A percentile compares a stretch with the other conserved stretches of the same genome.
These are phyloP conservation scores for Acanthosoma haemorrhoidale DNA, from an alignment of 2,888 invertebrate species.

Conservation along the genomic window DNA sequence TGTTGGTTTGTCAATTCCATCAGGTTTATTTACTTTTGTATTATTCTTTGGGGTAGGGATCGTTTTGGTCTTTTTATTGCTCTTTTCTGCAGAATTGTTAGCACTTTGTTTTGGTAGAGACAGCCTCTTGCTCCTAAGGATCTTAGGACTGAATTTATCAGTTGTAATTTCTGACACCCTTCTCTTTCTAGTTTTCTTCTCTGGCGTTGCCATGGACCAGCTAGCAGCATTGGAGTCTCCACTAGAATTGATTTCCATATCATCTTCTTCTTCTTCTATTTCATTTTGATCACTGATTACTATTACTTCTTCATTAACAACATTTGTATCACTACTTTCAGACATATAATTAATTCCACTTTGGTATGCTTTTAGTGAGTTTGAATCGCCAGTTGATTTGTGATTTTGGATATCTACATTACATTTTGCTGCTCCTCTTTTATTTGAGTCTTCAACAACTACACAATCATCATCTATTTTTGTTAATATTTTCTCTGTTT, in stretches of 20 bases:
- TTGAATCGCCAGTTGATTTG: too few species aligned
- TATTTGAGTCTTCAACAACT: too few species aligned
- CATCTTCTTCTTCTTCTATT: background rate
- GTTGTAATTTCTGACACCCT: background rate
- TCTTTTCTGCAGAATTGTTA: background rate
- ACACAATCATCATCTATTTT: too few species aligned
- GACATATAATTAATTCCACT: too few species aligned
- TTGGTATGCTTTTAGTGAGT: too few species aligned
- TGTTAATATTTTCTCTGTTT: too few species aligned
- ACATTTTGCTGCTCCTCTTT: too few species aligned
- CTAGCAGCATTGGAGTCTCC: background rate
- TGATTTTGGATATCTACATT: too few species aligned
- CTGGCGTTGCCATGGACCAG: conserved; percentile 17
- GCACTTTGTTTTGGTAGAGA: background rate
- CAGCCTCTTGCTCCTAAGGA: conserved; percentile 20
- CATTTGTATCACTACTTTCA: too few species aligned
- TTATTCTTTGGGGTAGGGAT: background rate
- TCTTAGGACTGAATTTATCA: conserved; percentile 15
- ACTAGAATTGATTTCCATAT: background rate
- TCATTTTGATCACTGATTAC: background rate
- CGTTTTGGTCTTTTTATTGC: background rate
- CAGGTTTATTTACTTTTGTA: background rate
- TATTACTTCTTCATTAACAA: too few species aligned
- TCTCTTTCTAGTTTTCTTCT: background rate
- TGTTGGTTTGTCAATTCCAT: background rate